Evolutionary conservation across 2,113 vertebrate species (phyloP).

Genomic region (Sorex fumeus): DNA sequence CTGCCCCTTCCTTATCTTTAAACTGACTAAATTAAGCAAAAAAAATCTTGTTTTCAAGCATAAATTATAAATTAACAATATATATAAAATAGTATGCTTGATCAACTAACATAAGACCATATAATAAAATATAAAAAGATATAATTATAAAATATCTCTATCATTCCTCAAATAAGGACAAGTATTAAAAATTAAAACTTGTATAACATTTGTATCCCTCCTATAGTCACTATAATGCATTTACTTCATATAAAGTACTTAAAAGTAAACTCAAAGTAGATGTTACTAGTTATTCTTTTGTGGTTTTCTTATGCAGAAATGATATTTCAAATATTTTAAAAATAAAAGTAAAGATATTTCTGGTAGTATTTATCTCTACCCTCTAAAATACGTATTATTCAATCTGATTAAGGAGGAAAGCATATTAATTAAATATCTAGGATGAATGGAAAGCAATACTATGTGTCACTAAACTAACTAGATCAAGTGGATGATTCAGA

Average conservation of each 20-base stretch:
- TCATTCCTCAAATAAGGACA: not conserved
- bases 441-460: not conserved
- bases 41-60: not conserved
- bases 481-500: not conserved
- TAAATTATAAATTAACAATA: not conserved
- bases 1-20: not conserved
- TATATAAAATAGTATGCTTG: not conserved
- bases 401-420: not conserved
- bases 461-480: not conserved
- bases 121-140: not conserved
- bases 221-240: not conserved
- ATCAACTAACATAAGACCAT: not conserved
- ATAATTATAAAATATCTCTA: slow-evolving; percentile 4
- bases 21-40: slow-evolving; percentile 31
- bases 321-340: not conserved
- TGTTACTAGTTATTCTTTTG: not conserved
- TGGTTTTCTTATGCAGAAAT: not conserved
- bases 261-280: not conserved
- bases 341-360: not conserved
- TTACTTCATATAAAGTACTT: not conserved
- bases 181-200: not conserved
- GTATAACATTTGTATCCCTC: not conserved
- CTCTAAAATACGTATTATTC: not conserved
- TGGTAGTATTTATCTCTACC: not conserved
- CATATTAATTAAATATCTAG: slow-evolving; percentile 17